phyloP scores from a whole-genome alignment of 2,888 invertebrate genomes.

The Zaprionus obscuricornis region DNA sequence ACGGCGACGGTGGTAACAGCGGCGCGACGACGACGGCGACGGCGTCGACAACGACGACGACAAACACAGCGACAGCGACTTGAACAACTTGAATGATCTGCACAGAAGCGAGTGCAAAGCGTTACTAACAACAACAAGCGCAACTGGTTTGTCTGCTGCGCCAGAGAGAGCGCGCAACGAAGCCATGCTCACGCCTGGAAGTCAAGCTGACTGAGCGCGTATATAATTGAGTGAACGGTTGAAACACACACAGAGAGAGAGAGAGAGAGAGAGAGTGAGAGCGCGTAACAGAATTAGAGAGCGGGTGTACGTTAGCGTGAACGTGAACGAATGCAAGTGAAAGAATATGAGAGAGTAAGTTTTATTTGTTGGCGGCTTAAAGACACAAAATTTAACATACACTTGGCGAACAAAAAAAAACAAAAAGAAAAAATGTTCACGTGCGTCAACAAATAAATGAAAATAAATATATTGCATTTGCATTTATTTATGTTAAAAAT shows the following conservation, averaged over 20 bases:
- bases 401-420: conserved; percentile 24
- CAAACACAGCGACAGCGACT: conserved; percentile 15
- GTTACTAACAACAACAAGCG: conserved; percentile 67
- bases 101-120: conserved; percentile 58
- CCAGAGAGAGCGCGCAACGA: conserved; percentile 15
- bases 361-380: conserved; percentile 42
- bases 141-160: conserved; percentile 61
- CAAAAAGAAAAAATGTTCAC: conserved; percentile 2
- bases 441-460: too few species aligned
- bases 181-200: conserved; percentile 44
- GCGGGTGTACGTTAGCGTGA: conserved; percentile 1
- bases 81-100: conserved; percentile 53
- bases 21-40: conserved; percentile 6
- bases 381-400: conserved; percentile 31
- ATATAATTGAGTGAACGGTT: conserved; percentile 2
- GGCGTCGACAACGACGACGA: too few species aligned
- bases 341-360: conserved; percentile 21
- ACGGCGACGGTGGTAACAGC: conserved; percentile 20
- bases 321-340: conserved; percentile 9
- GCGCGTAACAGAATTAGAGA: too few species aligned
- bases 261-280: conserved; percentile 14
- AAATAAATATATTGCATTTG: too few species aligned
- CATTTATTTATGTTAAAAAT: too few species aligned
- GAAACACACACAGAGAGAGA: conserved; percentile 3
- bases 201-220: conserved; percentile 20